Evolutionary conservation across 1,140 invertebrate species (phyloP).

Genomic region (silkworm (Bombyx mori)): ASM3026992v2 NC_085120.1:434001-434500

Average conservation of each 20-base stretch:
- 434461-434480: constrained; percentile 22
- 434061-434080: constrained; percentile 13
- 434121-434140: not conserved
- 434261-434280: constrained; percentile 10
- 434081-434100: constrained; percentile 12
- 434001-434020: not conserved
- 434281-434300: constrained; percentile 7
- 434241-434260: no score
- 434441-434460: constrained; percentile 46
- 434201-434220: constrained; percentile 1
- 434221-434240: constrained; percentile 1
- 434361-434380: no score
- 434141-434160: no score
- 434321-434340: constrained; percentile 14
- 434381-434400: no score
- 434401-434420: no score
- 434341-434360: constrained; percentile 12
- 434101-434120: constrained; percentile 4
- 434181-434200: not conserved
- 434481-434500: constrained; percentile 39
- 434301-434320: constrained; percentile 11
- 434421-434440: constrained; percentile 40
- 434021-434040: constrained; percentile 9
- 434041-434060: constrained; percentile 5
- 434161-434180: constrained; percentile 7